Base-by-base conservation (phyloP, 2,888 invertebrate genomes). In the Drosophila mayaguana region DNA sequence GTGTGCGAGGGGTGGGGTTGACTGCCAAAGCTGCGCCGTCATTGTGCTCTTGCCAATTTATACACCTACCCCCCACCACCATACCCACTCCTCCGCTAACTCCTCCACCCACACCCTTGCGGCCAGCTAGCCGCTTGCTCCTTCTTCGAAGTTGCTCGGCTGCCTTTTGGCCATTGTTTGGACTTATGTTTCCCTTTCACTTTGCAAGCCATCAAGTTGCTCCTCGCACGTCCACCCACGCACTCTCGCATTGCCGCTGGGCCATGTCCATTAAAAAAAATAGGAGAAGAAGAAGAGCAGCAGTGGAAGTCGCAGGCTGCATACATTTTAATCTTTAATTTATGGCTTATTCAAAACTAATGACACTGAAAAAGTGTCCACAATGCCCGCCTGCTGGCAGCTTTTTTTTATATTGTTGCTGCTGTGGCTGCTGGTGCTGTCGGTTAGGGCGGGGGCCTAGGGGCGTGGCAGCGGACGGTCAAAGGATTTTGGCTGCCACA, bases 311-410 rank as follows among this genome's bases (percentile, higher is more conserved):
- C 64, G 72, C 80, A 70, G 74, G 77, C 77, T 77, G 77, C 77
- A 77, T 77, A 79, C 67, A 88, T 85, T 85, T 85, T 85, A 85
- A 88, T 85, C 85, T 85, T 88, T 88, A 88, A 88, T 85, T 85
- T 85, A 85, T 85, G 86, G 88, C 88, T 86, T 88, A 85, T 85
- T 88, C 89, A 85, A 85, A 85, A 85, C 85, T 88, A 85, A 85
- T 88, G 83, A 88, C 83, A 84, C 83, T 78, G 83, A 84, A 84
- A 88, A 84, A 88, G 83, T 85, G 75, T 78, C 71, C 87, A 78
- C 70, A 28, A 34, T 25, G 46, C 60, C 53, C 63, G 48, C 38
- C 38, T 9, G 53, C 53, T 53, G 51, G 34, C 18, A 36, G 16
- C 51, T 51, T 51, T 51, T 42, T 43, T 45, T 22, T 43, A 42